Conservation (phyloP, 2,888 invertebrate genomes). For the Drosophila eohydei region DNA sequence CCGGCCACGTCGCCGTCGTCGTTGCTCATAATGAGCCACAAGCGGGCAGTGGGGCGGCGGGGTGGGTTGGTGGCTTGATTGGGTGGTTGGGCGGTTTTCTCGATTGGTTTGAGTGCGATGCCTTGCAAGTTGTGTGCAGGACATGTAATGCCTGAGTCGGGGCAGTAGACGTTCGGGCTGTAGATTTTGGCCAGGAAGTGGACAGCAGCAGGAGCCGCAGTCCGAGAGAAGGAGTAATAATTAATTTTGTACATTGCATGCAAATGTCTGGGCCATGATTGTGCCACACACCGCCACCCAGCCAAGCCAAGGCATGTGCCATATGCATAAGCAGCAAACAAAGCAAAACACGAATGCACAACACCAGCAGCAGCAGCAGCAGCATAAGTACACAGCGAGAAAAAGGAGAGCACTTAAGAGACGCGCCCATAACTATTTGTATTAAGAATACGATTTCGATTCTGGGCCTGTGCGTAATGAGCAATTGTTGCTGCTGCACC, state of each 20-base stretch:
- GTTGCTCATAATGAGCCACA: conserved; percentile 70
- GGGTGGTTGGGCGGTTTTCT: not conserved
- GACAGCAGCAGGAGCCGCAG: conserved; percentile 25
- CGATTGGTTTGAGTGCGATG: conserved; percentile 32
- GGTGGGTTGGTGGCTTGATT: not conserved
- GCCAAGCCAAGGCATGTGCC: conserved; percentile 51
- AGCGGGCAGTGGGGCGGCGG: not conserved
- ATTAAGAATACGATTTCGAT: not conserved
- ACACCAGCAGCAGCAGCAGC: conserved; percentile 20
- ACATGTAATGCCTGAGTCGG: conserved; percentile 61
- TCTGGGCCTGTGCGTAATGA: conserved; percentile 18
- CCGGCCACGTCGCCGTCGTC: conserved; percentile 67
- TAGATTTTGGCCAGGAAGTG: conserved; percentile 73
- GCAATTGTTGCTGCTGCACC: conserved; percentile 50
- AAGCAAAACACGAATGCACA: conserved; percentile 49
- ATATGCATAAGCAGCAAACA: conserved; percentile 73
- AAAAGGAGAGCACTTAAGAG: conserved; percentile 2
- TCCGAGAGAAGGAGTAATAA: conserved; percentile 74
- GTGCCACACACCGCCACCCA: conserved; percentile 12
- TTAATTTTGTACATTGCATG: conserved; percentile 82
- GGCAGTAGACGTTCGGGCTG: conserved; percentile 53
- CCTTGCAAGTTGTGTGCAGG: conserved; percentile 64
- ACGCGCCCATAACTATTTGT: not conserved
- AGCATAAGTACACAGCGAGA: conserved; percentile 9
- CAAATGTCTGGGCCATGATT: conserved; percentile 71